Evolutionary conservation across 2,797 vertebrate genomes (phyloP).

Genomic region (Emydoidea blandingii): DNA sequence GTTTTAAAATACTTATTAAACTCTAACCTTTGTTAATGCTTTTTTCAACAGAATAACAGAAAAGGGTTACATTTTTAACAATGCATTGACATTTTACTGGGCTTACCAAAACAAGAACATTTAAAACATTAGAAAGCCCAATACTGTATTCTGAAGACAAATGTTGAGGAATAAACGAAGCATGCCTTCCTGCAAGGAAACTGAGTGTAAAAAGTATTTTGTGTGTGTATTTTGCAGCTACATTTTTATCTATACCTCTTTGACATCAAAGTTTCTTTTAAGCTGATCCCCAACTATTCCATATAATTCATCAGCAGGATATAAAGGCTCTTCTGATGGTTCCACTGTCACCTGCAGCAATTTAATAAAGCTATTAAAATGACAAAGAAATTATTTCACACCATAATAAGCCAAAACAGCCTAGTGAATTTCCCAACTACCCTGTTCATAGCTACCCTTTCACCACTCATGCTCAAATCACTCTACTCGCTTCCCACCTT

Average conservation of each 20-base stretch:
- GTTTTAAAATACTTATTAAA: constrained; percentile 24
- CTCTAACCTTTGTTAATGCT: neutral
- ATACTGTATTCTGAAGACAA: neutral
- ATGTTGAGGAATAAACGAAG: neutral
- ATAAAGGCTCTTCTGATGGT: constrained; percentile 90
- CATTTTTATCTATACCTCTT: constrained; percentile 86
- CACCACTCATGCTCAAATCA: neutral
- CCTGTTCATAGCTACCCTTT: neutral
- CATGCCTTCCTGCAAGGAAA: neutral
- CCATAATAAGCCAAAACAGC: neutral
- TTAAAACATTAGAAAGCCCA: neutral
- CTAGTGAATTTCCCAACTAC: neutral
- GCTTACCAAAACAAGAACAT: neutral
- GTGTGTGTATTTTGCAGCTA: neutral
- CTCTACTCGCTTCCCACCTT: neutral
- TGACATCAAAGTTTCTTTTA: constrained; percentile 95
- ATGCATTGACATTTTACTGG: neutral
- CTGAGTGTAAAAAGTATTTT: fast-evolving
- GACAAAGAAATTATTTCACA: neutral
- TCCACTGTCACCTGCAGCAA: constrained; percentile 89
- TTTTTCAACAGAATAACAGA: neutral
- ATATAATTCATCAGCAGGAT: constrained; percentile 94
- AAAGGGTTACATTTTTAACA: neutral
- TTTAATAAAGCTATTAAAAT: neutral
- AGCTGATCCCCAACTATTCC: constrained; percentile 95